A percentile compares a stretch with the other conserved stretches of the same genome.
Evolutionary conservation across 2,113 vertebrate genomes (phyloP).

Genomic region (Kryptolebias marmoratus): DNA sequence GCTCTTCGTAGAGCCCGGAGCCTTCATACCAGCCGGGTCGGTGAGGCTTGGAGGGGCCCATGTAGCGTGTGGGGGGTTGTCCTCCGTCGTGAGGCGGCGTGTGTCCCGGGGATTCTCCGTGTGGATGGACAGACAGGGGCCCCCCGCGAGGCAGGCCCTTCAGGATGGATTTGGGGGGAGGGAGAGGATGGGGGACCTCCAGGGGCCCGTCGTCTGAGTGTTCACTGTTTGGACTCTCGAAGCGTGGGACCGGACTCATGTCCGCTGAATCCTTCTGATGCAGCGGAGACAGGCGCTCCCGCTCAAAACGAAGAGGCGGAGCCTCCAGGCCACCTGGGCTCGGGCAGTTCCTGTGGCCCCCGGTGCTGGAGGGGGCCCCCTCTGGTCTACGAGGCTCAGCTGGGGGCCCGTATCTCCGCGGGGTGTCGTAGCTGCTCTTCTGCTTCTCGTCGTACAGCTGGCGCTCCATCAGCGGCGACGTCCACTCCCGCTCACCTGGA

Average conservation of each 20-base stretch:
- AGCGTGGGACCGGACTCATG: slow-evolving; percentile 71
- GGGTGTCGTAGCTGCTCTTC: slow-evolving; percentile 83
- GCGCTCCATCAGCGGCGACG: slow-evolving; percentile 67
- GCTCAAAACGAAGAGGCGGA: slow-evolving; percentile 59
- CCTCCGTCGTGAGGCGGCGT: slow-evolving; percentile 72
- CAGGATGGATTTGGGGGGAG: slow-evolving; percentile 51
- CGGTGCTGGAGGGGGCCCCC: slow-evolving; percentile 26
- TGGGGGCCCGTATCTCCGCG: slow-evolving; percentile 77
- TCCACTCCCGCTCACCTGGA: slow-evolving; percentile 74
- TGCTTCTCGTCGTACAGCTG: slow-evolving; percentile 83
- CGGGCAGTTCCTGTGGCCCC: slow-evolving; percentile 67
- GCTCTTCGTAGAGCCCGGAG: slow-evolving; percentile 46
- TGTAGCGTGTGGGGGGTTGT: slow-evolving; percentile 60
- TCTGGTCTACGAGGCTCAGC: slow-evolving; percentile 65
- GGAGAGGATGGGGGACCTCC: slow-evolving; percentile 32
- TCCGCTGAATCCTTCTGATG: slow-evolving; percentile 67
- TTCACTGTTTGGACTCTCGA: slow-evolving; percentile 82
- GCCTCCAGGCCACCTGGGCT: slow-evolving; percentile 82
- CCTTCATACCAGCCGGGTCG: slow-evolving; percentile 83
- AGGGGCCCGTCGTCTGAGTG: slow-evolving; percentile 72
- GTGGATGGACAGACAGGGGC: slow-evolving; percentile 24
- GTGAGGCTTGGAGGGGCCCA: slow-evolving; percentile 58
- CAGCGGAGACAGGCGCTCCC: slow-evolving; percentile 60
- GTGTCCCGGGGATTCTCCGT: slow-evolving; percentile 71
- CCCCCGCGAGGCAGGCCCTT: not conserved